phyloP scores from a whole-genome alignment of 35 echinoderm and acorn worm genomes.

The Apostichopus parvimensis region DNA sequence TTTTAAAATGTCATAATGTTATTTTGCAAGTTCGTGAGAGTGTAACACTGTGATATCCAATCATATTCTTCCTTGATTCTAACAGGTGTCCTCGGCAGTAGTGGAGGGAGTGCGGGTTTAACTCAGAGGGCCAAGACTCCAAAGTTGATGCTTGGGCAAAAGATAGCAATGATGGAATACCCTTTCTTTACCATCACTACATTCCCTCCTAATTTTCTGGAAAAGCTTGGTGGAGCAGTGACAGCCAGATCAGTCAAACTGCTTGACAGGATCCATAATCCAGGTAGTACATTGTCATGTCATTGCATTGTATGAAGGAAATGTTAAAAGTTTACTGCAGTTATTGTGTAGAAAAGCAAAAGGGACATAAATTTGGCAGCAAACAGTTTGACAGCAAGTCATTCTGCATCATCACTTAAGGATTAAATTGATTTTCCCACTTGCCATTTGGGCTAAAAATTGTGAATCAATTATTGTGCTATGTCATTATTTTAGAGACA shows the following conservation, averaged over 20 bases:
- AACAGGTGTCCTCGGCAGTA: slow-evolving; percentile 39
- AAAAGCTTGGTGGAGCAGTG: slow-evolving; percentile 89
- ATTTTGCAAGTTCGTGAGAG: no score
- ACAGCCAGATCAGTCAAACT: slow-evolving; percentile 97
- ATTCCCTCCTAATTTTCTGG: slow-evolving; percentile 84
- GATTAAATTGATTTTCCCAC: no score
- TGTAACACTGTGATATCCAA: background rate
- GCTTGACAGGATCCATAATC: slow-evolving; percentile 96
- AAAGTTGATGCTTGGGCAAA: background rate
- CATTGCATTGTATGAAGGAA: no score
- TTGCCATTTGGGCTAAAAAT: no score
- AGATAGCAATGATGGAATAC: slow-evolving; percentile 76
- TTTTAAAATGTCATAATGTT: no score
- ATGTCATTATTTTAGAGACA: no score
- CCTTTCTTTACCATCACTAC: slow-evolving; percentile 92
- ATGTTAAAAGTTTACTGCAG: no score
- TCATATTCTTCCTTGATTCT: background rate
- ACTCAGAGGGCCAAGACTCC: background rate
- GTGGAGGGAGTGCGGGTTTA: slow-evolving; percentile 40
- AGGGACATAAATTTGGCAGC: no score
- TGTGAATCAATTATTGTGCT: no score
- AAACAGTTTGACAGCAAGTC: no score
- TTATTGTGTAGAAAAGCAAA: no score
- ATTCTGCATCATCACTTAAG: no score
- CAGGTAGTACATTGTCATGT: slow-evolving; percentile 54